Percentiles rank a stretch among this genome's conserved stretches.
Conservation (phyloP, 1,140 invertebrate species). For the Drosophila mayri region DNA sequence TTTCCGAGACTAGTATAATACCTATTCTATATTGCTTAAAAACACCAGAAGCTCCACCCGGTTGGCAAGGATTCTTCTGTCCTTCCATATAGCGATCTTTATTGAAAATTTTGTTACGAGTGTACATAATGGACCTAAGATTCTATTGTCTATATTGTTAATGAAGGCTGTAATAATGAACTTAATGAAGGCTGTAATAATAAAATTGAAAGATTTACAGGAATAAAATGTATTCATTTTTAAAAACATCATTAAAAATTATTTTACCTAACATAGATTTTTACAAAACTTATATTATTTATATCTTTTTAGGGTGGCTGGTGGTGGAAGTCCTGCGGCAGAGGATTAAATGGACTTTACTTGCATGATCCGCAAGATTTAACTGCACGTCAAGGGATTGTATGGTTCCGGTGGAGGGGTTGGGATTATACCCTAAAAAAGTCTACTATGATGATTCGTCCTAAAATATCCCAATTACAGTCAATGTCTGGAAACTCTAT, state of each 20-base stretch:
- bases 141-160: no score
- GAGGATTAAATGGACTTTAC: slow-evolving; percentile 94
- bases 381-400: slow-evolving; percentile 95
- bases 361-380: slow-evolving; percentile 94
- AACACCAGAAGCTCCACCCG: no score
- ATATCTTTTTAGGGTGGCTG: slow-evolving; percentile 89
- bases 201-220: not conserved
- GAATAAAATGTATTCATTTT: not conserved
- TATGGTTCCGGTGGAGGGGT: slow-evolving; percentile 97
- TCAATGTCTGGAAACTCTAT: slow-evolving; percentile 41
- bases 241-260: not conserved
- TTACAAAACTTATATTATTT: not conserved
- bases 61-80: no score
- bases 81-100: no score
- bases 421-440: slow-evolving; percentile 97
- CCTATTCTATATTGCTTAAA: no score
- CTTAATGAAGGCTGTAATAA: not conserved
- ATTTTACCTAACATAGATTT: slow-evolving; percentile 2
- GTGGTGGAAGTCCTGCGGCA: slow-evolving; percentile 97
- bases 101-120: no score
- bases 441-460: slow-evolving; percentile 96
- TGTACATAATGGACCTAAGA: no score
- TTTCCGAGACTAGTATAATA: no score
- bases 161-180: not conserved
- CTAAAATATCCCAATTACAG: slow-evolving; percentile 83